Conservation (phyloP, 1,140 invertebrate genomes). For the Pissodes strobi region DNA sequence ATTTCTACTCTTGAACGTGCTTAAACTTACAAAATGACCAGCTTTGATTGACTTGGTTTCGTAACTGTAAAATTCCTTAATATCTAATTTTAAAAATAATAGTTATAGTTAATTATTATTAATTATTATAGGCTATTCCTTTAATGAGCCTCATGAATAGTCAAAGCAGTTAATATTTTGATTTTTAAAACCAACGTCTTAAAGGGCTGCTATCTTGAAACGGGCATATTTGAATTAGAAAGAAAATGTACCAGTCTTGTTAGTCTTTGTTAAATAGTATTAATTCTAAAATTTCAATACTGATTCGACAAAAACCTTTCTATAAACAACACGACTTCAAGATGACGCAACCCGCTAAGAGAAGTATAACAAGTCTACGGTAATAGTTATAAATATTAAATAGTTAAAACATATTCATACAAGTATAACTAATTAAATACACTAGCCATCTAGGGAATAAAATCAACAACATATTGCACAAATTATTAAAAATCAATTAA, state of each 20-base stretch:
- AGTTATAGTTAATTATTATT: conserved; percentile 7
- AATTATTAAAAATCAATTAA: conserved; percentile 1
- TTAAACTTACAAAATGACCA: conserved; percentile 46
- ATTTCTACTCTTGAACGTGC: conserved; percentile 44
- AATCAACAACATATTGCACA: conserved; percentile 16
- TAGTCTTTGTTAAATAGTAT: too few species aligned
- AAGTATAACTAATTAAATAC: conserved; percentile 15
- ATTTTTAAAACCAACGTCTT: conserved; percentile 4
- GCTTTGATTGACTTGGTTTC: conserved; percentile 44
- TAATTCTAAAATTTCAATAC: neutral
- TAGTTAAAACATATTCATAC: conserved; percentile 7
- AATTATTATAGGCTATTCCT: conserved; percentile 32
- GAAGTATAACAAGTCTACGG: conserved; percentile 8
- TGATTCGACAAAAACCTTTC: too few species aligned
- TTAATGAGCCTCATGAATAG: conserved; percentile 31
- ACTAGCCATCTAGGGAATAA: conserved; percentile 4
- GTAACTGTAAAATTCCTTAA: conserved; percentile 33
- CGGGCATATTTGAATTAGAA: too few species aligned
- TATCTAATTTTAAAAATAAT: conserved; percentile 25
- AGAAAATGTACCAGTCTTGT: too few species aligned
- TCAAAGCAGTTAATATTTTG: conserved; percentile 29
- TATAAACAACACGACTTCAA: too few species aligned
- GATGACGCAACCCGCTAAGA: neutral
- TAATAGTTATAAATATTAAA: conserved; percentile 2
- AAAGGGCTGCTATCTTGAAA: neutral